Evolutionary conservation across 2,888 invertebrate genomes (phyloP).

Genomic region (Rugalucina vietnamica): DNA sequence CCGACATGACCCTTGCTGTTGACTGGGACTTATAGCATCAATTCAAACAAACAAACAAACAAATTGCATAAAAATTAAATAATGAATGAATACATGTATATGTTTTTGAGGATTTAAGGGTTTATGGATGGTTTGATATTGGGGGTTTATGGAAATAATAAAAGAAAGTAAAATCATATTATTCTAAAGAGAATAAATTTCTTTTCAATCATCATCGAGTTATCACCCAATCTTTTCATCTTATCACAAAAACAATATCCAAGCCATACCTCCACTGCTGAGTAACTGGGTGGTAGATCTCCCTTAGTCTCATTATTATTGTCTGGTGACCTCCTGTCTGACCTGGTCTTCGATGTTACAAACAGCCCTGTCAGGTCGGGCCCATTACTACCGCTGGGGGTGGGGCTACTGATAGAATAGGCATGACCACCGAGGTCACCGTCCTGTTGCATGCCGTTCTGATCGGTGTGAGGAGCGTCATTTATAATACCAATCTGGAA

Average conservation of each 20-base stretch:
- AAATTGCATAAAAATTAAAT: too few relatives aligned
- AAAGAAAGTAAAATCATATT: too few relatives aligned
- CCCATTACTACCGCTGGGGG: conserved; percentile 53
- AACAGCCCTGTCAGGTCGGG: conserved; percentile 73
- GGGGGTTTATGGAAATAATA: too few relatives aligned
- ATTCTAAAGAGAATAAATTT: too few relatives aligned
- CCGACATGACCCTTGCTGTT: too few relatives aligned
- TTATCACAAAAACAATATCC: not conserved
- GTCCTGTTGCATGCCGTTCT: conserved; percentile 43
- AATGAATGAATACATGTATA: too few relatives aligned
- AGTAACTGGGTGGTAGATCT: conserved; percentile 27
- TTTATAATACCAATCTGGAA: conserved; percentile 72
- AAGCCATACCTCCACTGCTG: conserved; percentile 24
- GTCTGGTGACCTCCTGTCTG: conserved; percentile 48
- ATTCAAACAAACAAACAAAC: too few relatives aligned
- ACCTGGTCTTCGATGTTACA: conserved; percentile 62
- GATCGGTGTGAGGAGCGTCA: conserved; percentile 56
- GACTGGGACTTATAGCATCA: too few relatives aligned
- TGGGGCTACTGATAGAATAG: conserved; percentile 53
- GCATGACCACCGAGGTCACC: conserved; percentile 46
- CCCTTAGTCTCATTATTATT: conserved; percentile 18
- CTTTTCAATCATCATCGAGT: too few relatives aligned
- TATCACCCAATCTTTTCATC: not conserved
- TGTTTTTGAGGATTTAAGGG: too few relatives aligned
- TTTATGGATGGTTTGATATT: too few relatives aligned